These are phyloP conservation scores for Nansenia antarctica DNA, from an alignment of 2,113 vertebrate species.

Conservation along the genomic window DNA sequence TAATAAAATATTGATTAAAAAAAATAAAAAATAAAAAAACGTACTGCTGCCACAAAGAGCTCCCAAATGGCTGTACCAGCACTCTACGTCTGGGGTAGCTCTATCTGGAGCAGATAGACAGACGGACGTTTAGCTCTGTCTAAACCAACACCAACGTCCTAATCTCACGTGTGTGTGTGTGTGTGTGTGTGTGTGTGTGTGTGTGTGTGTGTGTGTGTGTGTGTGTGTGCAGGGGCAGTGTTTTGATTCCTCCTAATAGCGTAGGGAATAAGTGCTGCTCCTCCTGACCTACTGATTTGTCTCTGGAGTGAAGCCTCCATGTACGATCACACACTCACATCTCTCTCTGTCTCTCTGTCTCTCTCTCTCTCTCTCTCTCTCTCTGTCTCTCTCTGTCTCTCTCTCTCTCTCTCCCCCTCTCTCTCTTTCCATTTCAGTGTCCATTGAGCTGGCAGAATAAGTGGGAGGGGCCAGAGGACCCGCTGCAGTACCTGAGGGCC, in stretches of 20 bases:
- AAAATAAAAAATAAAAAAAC: no score
- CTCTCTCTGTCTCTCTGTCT: background rate
- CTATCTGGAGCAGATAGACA: background rate
- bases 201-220: background rate
- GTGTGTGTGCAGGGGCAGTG: background rate
- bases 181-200: constrained; percentile 1
- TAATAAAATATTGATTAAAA: no score
- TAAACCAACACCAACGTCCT: constrained; percentile 15
- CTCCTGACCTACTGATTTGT: constrained; percentile 18
- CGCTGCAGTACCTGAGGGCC: constrained; percentile 91
- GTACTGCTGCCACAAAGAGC: no score
- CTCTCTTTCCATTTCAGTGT: constrained; percentile 73
- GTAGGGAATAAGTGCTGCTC: constrained; percentile 12
- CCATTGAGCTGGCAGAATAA: constrained; percentile 91
- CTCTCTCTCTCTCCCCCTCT: background rate
- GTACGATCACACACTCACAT: constrained; percentile 15
- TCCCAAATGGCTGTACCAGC: no score
- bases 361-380: background rate
- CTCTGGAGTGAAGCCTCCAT: constrained; percentile 17
- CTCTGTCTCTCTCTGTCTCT: background rate
- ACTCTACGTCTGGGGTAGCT: no score
- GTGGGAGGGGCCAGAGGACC: constrained; percentile 98
- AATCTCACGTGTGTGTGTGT: constrained; percentile 2
- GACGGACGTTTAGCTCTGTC: constrained; percentile 11
- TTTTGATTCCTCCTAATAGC: constrained; percentile 36